A percentile compares a stretch with the other conserved stretches of the same genome.
Conservation (phyloP, 2,797 vertebrate genomes). For the Sebastes steindachneri region DNA sequence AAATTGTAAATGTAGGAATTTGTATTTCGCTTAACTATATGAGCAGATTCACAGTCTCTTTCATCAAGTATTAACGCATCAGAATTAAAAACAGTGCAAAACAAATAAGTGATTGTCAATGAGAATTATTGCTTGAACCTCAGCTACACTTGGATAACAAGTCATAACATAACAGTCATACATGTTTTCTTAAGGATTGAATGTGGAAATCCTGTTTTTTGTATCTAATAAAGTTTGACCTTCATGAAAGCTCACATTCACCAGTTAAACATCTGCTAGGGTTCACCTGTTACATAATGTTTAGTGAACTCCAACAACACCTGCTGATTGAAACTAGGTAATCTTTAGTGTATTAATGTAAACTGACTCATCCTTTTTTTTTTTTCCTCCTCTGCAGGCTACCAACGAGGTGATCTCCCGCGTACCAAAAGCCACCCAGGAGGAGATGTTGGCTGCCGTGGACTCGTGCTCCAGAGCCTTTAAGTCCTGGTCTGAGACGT, state of each 20-base stretch:
- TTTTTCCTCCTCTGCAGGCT: constrained; percentile 78
- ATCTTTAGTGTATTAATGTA: neutral
- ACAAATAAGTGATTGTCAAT: neutral
- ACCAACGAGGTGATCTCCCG: constrained; percentile 92
- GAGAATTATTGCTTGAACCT: neutral
- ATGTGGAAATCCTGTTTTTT: neutral
- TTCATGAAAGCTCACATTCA: neutral
- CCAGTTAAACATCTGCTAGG: neutral
- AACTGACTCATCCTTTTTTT: neutral
- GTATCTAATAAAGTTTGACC: neutral
- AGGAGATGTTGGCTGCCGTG: constrained; percentile 92
- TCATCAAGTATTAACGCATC: neutral
- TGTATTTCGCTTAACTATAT: neutral
- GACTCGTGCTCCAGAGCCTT: constrained; percentile 90
- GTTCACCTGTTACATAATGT: neutral
- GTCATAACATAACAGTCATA: neutral
- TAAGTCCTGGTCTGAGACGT: constrained; percentile 90
- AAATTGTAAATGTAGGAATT: neutral
- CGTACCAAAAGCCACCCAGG: constrained; percentile 92
- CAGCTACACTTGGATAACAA: neutral
- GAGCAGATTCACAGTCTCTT: neutral
- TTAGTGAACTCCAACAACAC: neutral
- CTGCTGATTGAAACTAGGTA: neutral
- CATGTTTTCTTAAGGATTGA: neutral
- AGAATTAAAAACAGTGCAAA: neutral